Conservation (phyloP, 2,888 invertebrate species). For the Drosophila mimetica region DNA sequence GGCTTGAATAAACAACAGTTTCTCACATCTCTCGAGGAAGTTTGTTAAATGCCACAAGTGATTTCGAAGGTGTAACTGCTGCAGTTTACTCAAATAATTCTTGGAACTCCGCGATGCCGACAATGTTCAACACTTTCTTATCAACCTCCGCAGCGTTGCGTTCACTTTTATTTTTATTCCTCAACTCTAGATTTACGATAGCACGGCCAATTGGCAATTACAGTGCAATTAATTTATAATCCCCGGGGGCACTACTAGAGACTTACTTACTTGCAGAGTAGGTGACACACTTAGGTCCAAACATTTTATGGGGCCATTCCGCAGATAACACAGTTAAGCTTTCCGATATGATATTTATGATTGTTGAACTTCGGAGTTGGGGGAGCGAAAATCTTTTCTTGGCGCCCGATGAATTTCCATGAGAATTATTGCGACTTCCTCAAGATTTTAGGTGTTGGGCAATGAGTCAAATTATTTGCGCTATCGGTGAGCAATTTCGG, state of each 20-base stretch:
- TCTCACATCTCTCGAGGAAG: conserved; percentile 14
- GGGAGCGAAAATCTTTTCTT: conserved; percentile 6
- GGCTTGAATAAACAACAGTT: conserved; percentile 16
- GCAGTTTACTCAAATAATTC: conserved; percentile 5
- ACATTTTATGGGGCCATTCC: conserved; percentile 40
- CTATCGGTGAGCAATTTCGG: conserved; percentile 44
- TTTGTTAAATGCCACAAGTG: background rate
- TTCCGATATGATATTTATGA: conserved; percentile 64
- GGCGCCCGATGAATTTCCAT: conserved; percentile 12
- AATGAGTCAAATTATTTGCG: conserved; percentile 31
- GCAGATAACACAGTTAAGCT: conserved; percentile 53
- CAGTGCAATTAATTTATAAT: conserved; percentile 78
- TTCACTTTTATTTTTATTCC: conserved; percentile 17
- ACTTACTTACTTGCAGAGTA: conserved; percentile 52
- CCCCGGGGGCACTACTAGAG: conserved; percentile 48
- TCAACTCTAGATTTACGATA: conserved; percentile 63
- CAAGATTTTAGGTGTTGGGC: conserved; percentile 44
- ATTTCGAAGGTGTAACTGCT: conserved; percentile 18
- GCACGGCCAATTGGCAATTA: conserved; percentile 67
- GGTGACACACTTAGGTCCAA: conserved; percentile 62
- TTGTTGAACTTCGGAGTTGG: conserved; percentile 6
- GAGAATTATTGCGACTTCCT: conserved; percentile 25
- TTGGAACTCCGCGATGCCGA: conserved; percentile 10
- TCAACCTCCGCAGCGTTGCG: conserved; percentile 12
- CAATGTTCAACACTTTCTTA: conserved; percentile 18